A percentile compares a stretch with the other conserved stretches of the same genome.
Evolutionary conservation across 2,888 invertebrate species (phyloP).

Genomic region (Timandra comae): DNA sequence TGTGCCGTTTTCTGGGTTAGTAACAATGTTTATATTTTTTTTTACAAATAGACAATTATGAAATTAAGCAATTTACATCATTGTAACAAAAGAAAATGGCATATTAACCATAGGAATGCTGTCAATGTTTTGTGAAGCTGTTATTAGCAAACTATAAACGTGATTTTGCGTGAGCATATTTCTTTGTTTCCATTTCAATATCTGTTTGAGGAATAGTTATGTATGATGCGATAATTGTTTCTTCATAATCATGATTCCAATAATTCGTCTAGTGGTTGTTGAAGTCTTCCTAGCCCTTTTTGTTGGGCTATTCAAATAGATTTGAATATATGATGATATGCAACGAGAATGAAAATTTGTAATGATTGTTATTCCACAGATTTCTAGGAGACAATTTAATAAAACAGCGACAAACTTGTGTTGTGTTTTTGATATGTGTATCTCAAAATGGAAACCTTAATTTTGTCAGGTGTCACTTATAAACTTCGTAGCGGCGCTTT

Average conservation of each 20-base stretch:
- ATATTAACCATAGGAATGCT: conserved; percentile 39
- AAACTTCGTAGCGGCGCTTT: conserved; percentile 96
- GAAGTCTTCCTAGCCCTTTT: too few relatives aligned
- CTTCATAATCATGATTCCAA: too few relatives aligned
- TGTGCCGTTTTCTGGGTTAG: conserved; percentile 43
- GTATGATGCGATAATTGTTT: too few relatives aligned
- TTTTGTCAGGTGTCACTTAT: conserved; percentile 93
- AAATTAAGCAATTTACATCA: conserved; percentile 8
- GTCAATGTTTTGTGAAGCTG: conserved; percentile 36
- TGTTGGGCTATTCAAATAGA: too few relatives aligned
- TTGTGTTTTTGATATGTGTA: conserved; percentile 21
- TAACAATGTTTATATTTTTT: conserved; percentile 3
- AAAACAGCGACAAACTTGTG: neutral
- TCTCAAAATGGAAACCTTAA: conserved; percentile 64
- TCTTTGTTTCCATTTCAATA: too few relatives aligned
- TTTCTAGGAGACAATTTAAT: conserved; percentile 11
- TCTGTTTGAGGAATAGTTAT: too few relatives aligned
- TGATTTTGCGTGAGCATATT: neutral
- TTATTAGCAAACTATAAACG: conserved; percentile 5
- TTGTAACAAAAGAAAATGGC: conserved; percentile 40
- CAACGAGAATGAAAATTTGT: too few relatives aligned
- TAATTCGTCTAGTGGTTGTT: too few relatives aligned
- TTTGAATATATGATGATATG: too few relatives aligned
- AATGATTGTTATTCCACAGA: neutral
- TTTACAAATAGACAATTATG: neutral